Evolutionary conservation across 2,888 invertebrate species (phyloP), one percentile per base, ranked within the genome.

Genomic region (Drosophila paranaensis): DNA sequence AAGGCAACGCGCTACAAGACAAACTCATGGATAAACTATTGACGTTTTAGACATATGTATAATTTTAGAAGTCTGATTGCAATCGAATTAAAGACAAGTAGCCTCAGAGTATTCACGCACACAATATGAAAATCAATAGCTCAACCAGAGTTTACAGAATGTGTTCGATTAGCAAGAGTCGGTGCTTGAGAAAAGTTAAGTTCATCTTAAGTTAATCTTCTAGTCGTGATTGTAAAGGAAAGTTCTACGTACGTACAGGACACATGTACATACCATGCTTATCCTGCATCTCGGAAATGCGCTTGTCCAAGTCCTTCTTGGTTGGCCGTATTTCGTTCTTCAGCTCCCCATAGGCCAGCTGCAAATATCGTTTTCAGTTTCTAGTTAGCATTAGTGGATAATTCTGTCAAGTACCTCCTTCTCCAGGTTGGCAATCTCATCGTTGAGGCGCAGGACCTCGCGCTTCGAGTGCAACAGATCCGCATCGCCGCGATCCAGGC

Each of bases 381-480:
- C 8, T 20, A 14, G 13, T 9, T 30, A 14, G 14, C 46, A 30
- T 48, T 30, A 3, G 4, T 6, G 8, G 11, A 20, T 3, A 14
- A n/a, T 8, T 40, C n/a, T 25, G 11, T n/a, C 20, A 20, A 20
- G 20, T 39, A 97, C 97, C 95, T 97, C 97, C 93, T 97, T 96
- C 90, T 97, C 97, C 79, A 97, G 92, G 63, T 95, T 95, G 5
- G 96, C 95, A 40, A 97, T 95, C 89, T 96, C 96, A 90, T 97
- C 97, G 14, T 95, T 94, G 11, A 97, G 94, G 51, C 97, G 94
- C 40, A 97, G 93, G 85, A 97, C 96, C 90, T 97, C 97, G 11
- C 97, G 94, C 51, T 97, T 95, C 20, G 96, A 95, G 85, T 97
- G 97, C 39, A 97, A 94, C 70, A 97, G 90, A 90, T 97, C 97